These are phyloP conservation scores for Pipa parva DNA, from an alignment of 2,113 vertebrate genomes.

Conservation along the genomic window DNA sequence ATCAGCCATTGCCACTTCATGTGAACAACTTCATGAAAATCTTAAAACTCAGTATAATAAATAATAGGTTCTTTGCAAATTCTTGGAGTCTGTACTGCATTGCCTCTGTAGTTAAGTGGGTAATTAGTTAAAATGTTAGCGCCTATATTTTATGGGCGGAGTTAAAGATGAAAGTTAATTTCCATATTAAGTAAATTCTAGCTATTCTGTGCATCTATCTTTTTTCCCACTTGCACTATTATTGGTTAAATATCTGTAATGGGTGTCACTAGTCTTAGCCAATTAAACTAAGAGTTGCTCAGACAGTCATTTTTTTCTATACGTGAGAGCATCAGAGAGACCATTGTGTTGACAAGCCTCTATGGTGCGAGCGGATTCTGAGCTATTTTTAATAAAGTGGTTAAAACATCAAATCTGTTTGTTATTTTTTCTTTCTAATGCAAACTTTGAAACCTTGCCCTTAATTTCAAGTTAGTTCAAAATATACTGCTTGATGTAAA, in stretches of 20 bases:
- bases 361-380: not conserved
- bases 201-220: not conserved
- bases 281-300: slow-evolving; percentile 14
- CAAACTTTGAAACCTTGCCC: not conserved
- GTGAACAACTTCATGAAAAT: too few species aligned
- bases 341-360: not conserved
- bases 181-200: not conserved
- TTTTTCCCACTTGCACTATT: slow-evolving; percentile 8
- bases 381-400: not conserved
- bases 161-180: not conserved
- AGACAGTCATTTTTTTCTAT: slow-evolving; percentile 11
- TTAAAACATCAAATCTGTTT: too few species aligned
- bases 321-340: not conserved
- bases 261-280: slow-evolving; percentile 17
- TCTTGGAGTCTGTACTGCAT: not conserved
- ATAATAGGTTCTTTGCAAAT: too few species aligned
- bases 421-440: not conserved
- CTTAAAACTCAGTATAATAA: too few species aligned
- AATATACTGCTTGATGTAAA: too few species aligned
- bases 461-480: too few species aligned
- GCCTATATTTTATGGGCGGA: not conserved
- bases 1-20: too few species aligned
- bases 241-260: slow-evolving; percentile 22
- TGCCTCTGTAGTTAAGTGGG: not conserved
- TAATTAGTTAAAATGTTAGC: not conserved